Evolutionary conservation across 2,113 vertebrate genomes (phyloP).

Genomic region (Nibea albiflora): DNA sequence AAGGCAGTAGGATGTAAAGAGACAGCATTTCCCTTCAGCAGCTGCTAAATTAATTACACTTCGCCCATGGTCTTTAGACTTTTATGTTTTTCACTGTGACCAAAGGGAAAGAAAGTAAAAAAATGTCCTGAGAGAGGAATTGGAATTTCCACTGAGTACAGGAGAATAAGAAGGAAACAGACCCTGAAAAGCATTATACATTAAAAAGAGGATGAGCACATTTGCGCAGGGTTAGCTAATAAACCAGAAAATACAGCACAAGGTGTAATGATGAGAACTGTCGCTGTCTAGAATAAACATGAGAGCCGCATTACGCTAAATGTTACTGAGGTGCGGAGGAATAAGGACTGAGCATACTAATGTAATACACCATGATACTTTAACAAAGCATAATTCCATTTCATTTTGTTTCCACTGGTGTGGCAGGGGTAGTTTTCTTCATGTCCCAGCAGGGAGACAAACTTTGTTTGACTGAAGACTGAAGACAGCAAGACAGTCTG

Average conservation of each 20-base stretch:
- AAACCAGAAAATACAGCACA: background rate
- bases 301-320: background rate
- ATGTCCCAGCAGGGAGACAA: too few species aligned
- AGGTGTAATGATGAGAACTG: background rate
- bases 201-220: conserved; percentile 1
- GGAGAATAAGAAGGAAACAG: conserved; percentile 20
- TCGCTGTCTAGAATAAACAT: background rate
- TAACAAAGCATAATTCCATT: background rate
- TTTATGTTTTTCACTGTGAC: background rate
- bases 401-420: too few species aligned
- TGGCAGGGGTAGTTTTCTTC: too few species aligned
- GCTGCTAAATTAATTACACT: conserved; percentile 11
- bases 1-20: background rate
- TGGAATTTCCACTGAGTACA: conserved; percentile 2
- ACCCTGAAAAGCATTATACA: background rate
- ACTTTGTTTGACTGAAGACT: too few species aligned
- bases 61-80: background rate
- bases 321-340: background rate
- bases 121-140: background rate
- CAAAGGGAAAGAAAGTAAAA: conserved; percentile 9
- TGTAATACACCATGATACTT: background rate
- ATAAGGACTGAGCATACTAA: background rate
- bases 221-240: background rate
- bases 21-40: background rate
- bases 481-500: too few species aligned